Evolutionary conservation across 1,140 invertebrate genomes (phyloP).

Genomic region (Dolichoris vasculosae): DNA sequence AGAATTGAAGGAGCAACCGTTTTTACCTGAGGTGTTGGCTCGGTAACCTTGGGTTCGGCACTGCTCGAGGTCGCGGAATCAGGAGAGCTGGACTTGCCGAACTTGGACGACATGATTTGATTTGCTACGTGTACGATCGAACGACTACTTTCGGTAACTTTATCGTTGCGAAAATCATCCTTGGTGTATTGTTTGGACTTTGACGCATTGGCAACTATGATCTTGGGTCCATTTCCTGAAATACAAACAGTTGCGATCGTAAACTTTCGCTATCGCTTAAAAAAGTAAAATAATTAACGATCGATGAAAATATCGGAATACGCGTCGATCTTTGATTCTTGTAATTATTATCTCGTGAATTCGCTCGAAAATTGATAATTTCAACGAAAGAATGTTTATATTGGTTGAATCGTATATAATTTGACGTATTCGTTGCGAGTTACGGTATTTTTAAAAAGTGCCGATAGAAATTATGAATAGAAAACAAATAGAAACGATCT

Average conservation of each 20-base stretch:
- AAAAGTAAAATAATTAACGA: background rate
- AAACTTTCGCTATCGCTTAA: background rate
- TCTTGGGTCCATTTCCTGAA: constrained; percentile 61
- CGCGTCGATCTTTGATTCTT: too few species aligned
- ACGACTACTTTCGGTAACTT: constrained; percentile 80
- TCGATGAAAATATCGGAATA: too few species aligned
- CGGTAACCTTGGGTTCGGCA: background rate
- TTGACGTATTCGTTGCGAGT: too few species aligned
- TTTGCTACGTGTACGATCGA: constrained; percentile 83
- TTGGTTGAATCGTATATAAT: too few species aligned
- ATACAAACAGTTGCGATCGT: background rate
- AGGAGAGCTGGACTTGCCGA: constrained; percentile 56
- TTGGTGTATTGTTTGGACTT: constrained; percentile 78
- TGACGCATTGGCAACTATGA: constrained; percentile 45
- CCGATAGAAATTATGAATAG: too few species aligned
- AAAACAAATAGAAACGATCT: too few species aligned
- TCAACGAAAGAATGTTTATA: too few species aligned
- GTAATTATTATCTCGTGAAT: too few species aligned
- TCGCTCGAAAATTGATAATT: too few species aligned
- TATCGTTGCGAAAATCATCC: constrained; percentile 83
- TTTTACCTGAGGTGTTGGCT: constrained; percentile 16
- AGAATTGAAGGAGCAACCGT: background rate
- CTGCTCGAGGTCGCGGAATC: constrained; percentile 43
- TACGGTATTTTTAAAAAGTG: too few species aligned
- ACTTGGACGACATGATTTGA: constrained; percentile 79